A percentile compares a stretch with the other conserved stretches of the same genome.
Conservation (phyloP, 2,888 invertebrate genomes). For the Synanthedon formicaeformis region DNA sequence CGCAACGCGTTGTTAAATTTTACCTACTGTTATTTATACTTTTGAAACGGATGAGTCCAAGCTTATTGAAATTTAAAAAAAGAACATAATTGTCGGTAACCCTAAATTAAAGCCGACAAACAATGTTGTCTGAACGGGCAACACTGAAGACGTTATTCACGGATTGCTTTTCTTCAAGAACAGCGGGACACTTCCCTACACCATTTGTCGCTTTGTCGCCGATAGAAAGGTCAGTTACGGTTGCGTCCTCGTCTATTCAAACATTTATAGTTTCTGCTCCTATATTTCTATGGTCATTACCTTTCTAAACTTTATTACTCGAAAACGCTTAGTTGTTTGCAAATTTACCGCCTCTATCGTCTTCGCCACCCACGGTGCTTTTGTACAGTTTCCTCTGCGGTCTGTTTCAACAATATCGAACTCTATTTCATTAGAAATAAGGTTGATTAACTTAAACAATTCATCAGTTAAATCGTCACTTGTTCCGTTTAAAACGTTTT, state of each 20-base stretch:
- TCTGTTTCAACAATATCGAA: constrained; percentile 1
- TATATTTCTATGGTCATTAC: constrained; percentile 36
- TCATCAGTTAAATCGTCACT: constrained; percentile 30
- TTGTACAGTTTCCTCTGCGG: constrained; percentile 6
- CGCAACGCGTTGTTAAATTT: too few relatives aligned
- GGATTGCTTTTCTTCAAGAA: constrained; percentile 23
- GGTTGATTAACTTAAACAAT: constrained; percentile 6
- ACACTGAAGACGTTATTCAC: constrained; percentile 45
- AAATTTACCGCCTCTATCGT: constrained; percentile 50
- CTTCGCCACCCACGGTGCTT: constrained; percentile 48
- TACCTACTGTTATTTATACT: too few relatives aligned
- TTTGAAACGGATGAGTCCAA: too few relatives aligned
- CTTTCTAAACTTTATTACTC: constrained; percentile 38
- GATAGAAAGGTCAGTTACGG: constrained; percentile 49
- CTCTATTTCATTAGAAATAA: constrained; percentile 7
- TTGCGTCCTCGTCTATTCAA: constrained; percentile 33
- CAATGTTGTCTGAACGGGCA: constrained; percentile 28
- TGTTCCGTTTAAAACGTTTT: constrained; percentile 37
- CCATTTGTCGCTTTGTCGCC: constrained; percentile 35
- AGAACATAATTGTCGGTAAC: constrained; percentile 16
- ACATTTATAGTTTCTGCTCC: constrained; percentile 29
- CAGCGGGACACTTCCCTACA: constrained; percentile 56
- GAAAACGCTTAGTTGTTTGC: constrained; percentile 45
- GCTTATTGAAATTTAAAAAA: neutral
- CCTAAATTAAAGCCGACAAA: constrained; percentile 29